Conservation (phyloP, 2,888 invertebrate species). For the Rosalia funebris region DNA sequence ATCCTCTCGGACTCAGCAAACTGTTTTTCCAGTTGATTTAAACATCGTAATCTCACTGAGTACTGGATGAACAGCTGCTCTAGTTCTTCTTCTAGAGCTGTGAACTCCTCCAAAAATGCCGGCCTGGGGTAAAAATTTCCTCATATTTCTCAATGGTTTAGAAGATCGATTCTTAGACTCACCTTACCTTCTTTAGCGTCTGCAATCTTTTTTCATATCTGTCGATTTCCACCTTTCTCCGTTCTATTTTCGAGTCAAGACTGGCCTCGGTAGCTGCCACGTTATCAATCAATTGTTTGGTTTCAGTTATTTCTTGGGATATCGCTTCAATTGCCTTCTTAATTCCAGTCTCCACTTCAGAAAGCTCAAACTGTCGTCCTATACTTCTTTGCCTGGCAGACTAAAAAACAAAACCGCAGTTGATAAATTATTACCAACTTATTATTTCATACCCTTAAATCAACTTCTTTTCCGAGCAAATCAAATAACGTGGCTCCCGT, state of each 20-base stretch:
- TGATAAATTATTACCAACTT: neutral
- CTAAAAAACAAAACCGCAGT: slow-evolving; percentile 58
- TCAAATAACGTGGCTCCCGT: slow-evolving; percentile 93
- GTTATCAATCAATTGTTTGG: slow-evolving; percentile 81
- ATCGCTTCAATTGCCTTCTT: slow-evolving; percentile 78
- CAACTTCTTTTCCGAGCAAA: slow-evolving; percentile 88
- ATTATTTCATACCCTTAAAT: slow-evolving; percentile 72
- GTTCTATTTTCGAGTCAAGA: slow-evolving; percentile 90
- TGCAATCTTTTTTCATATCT: slow-evolving; percentile 92
- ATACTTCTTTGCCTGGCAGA: slow-evolving; percentile 84
- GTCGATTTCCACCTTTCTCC: slow-evolving; percentile 88
- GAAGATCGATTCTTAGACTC: slow-evolving; percentile 28
- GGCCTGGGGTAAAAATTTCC: slow-evolving; percentile 69
- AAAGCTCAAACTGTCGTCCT: slow-evolving; percentile 83
- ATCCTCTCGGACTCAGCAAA: slow-evolving; percentile 82
- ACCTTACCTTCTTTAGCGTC: slow-evolving; percentile 94
- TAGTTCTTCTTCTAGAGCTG: slow-evolving; percentile 85
- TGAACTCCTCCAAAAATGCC: slow-evolving; percentile 96
- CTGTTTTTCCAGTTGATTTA: slow-evolving; percentile 88
- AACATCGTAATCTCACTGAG: slow-evolving; percentile 86
- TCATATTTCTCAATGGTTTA: neutral
- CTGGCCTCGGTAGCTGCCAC: slow-evolving; percentile 89
- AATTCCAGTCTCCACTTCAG: slow-evolving; percentile 82
- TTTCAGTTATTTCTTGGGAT: slow-evolving; percentile 76
- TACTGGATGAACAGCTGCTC: slow-evolving; percentile 88